Conservation (phyloP, 1,140 invertebrate genomes). For the Leptonema lineaticorne region DNA sequence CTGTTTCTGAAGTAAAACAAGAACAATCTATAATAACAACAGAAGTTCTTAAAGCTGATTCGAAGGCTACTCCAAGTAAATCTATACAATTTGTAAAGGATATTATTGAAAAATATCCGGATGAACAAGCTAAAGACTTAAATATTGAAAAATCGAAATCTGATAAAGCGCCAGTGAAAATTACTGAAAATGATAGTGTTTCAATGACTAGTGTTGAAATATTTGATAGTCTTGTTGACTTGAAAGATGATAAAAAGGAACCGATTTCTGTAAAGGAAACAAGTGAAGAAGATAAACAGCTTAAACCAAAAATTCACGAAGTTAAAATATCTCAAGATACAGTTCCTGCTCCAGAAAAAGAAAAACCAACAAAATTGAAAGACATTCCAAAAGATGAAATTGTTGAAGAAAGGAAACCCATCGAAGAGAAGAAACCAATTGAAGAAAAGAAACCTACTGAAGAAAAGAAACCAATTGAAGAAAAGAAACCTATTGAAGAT, state of each 20-base stretch:
- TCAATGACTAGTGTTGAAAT: slow-evolving; percentile 22
- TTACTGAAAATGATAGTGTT: slow-evolving; percentile 18
- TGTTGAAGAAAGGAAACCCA: slow-evolving; percentile 29
- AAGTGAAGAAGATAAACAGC: slow-evolving; percentile 12
- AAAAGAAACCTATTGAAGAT: slow-evolving; percentile 18
- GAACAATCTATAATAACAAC: slow-evolving; percentile 8
- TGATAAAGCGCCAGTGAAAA: background rate
- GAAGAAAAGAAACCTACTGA: background rate
- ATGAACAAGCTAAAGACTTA: slow-evolving; percentile 20
- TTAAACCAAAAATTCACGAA: background rate
- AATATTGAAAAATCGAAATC: background rate
- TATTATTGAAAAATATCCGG: background rate
- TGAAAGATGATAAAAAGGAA: slow-evolving; percentile 8
- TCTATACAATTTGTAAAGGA: slow-evolving; percentile 23
- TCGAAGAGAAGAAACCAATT: slow-evolving; percentile 26
- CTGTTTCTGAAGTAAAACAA: background rate
- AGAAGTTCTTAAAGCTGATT: slow-evolving; percentile 21
- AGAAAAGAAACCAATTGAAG: slow-evolving; percentile 26
- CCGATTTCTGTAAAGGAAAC: slow-evolving; percentile 2
- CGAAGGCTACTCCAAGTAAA: slow-evolving; percentile 8
- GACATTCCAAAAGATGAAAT: slow-evolving; percentile 22
- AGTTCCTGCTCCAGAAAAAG: background rate
- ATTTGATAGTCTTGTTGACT: slow-evolving; percentile 11
- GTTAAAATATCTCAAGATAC: background rate
- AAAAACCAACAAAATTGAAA: background rate